Evolutionary conservation across 2,888 invertebrate species (phyloP).

Genomic region (Patella caerulea): DNA sequence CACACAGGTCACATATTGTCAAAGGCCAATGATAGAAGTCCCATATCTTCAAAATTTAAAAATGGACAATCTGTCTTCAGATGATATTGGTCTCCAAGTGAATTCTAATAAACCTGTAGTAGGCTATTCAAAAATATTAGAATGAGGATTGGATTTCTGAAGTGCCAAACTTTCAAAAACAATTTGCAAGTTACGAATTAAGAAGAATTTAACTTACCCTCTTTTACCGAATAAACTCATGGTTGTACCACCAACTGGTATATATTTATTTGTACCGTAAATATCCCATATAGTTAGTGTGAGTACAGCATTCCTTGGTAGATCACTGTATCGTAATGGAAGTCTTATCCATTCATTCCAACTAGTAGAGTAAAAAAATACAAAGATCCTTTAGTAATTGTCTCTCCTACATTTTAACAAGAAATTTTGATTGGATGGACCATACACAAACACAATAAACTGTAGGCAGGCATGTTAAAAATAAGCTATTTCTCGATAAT

Average conservation of each 20-base stretch:
- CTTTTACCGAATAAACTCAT: constrained; percentile 95
- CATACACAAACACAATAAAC: not conserved
- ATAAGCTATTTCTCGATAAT: no score
- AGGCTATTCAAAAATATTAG: no score
- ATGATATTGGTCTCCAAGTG: no score
- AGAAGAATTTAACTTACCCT: constrained; percentile 74
- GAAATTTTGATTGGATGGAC: not conserved
- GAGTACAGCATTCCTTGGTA: constrained; percentile 88
- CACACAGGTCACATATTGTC: no score
- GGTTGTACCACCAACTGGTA: constrained; percentile 89
- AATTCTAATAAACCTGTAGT: no score
- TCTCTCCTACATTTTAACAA: not conserved
- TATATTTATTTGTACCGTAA: constrained; percentile 85
- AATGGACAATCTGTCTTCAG: no score
- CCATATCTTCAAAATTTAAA: no score
- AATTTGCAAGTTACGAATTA: no score
- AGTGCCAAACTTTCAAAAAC: no score
- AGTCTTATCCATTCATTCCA: constrained; percentile 98
- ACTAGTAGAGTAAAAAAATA: constrained; percentile 74
- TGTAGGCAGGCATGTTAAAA: not conserved
- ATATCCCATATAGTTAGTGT: constrained; percentile 93
- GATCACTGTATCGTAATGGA: constrained; percentile 90
- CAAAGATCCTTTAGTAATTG: no score
- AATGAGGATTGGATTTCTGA: no score
- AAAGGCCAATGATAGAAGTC: no score